Base-by-base conservation (phyloP, 2,888 invertebrate species). In the Melangyna quadrimaculata region DNA sequence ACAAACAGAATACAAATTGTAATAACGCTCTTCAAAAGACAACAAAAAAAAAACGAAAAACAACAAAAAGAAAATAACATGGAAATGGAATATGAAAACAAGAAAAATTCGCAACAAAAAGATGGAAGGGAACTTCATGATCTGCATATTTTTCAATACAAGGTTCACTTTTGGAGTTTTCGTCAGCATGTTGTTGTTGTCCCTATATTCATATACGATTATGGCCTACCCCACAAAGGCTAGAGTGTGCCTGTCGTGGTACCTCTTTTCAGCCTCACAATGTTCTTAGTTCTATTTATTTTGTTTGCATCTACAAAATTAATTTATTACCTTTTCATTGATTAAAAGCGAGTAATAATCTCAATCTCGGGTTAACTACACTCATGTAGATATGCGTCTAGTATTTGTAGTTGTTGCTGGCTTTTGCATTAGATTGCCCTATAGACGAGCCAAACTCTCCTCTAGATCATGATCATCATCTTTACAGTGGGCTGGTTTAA, bases 271-370 rank as follows among this genome's bases (percentile, higher is more conserved):
- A 17, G 14, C 32, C 22, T 24, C 72, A 22, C 45, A 57, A 17
- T 29, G 55, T 10, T 35, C 57, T n/a, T 4, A 32, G 27, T 70
- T 37, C 40, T 57, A 57, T 32, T 37, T 59, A 37, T 14, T 22
- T 51, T 55, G 69, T 48, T 53, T 69, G 53, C 63, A 55, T 67
- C 27, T 63, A 72, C 71, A 72, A 77, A 77, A 77, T 72, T 77
- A 81, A 81, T 81, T 81, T 81, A 81, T 81, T 81, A 53, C 81
- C 81, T 72, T 72, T 81, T 81, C 71, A 72, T 81, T 81, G 81
- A 81, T 77, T 81, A 81, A 81, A 81, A 77, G 77, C 71, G 67
- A 77, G 77, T 81, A 81, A 81, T 77, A 81, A 77, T 81, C 81
- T 81, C 71, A 77, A 81, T 77, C 81, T 77, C 27, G 19, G 63